Evolutionary conservation across 2,888 invertebrate genomes (phyloP), one percentile per base, ranked within the genome.

Genomic region (Aquatica leii): DNA sequence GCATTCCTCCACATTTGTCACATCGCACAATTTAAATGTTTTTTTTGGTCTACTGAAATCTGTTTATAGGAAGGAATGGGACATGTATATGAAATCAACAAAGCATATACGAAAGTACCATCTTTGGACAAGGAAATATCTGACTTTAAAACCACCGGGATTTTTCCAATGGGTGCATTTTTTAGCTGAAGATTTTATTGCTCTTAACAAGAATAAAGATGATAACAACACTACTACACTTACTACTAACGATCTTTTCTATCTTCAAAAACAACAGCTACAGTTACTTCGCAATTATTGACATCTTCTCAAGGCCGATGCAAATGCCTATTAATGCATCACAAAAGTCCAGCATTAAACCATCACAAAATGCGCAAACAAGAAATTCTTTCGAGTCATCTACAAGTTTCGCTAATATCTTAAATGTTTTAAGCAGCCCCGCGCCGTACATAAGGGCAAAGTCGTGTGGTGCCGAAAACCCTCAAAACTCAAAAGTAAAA

Each of bases 61-160:
- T 5, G 37, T 11, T 11, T 37, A 37, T 37, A n/a, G 37, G 37
- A 46, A 20, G 46, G 46, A 46, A 46, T 46, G 46, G 2, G 46
- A 46, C 46, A 46, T 46, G n/a, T 49, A 49, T 11, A 49, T 49
- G 9, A 49, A 15, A 49, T 49, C 34, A 65, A 69, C 51, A 49
- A 59, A 62, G 59, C 65, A 15, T 69, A 57, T 18, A n/a, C 50
- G 3, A 52, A 20, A 14, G 35, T 31, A 50, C 62, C 65, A 52
- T 59, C 66, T 24, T 56, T 67, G 53, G 58, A 55, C 9, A 67
- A 65, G 60, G 66, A 53, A 54, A 46, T 64, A 35, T 63, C 61
- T 48, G 67, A 67, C 48, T 66, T 67, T 49, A 59, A 50, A 62
- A 40, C 62, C 37, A 35, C 56, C 15, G 62, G 59, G 51, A 62